Conservation (phyloP, 2,888 invertebrate species). For the Chorisops tibialis region DNA sequence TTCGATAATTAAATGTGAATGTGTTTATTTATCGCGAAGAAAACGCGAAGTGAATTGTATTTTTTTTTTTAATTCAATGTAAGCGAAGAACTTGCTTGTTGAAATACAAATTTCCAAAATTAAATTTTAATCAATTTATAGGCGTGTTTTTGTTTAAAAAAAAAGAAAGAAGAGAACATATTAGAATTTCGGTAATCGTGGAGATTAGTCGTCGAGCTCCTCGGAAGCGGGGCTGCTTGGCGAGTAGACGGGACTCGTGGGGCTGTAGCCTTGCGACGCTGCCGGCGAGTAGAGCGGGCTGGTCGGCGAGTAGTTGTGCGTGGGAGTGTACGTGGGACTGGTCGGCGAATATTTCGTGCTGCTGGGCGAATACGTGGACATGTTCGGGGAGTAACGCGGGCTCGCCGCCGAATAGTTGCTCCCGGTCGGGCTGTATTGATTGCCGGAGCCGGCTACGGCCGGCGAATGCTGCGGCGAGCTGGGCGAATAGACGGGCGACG, state of each 20-base stretch:
- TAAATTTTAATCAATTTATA: too few species aligned
- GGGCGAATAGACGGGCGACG: slow-evolving; percentile 78
- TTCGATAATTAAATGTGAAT: too few species aligned
- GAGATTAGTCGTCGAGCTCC: slow-evolving; percentile 39
- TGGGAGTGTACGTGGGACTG: slow-evolving; percentile 64
- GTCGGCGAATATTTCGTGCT: slow-evolving; percentile 81
- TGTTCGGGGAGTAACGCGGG: slow-evolving; percentile 59
- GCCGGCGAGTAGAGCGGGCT: slow-evolving; percentile 78
- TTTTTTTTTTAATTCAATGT: too few species aligned
- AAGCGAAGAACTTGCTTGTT: too few species aligned
- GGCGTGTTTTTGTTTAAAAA: too few species aligned
- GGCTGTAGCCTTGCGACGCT: slow-evolving; percentile 69
- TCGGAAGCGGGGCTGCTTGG: slow-evolving; percentile 58
- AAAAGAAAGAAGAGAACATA: too few species aligned
- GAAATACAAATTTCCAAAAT: too few species aligned
- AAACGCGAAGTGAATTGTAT: too few species aligned
- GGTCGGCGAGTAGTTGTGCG: slow-evolving; percentile 60
- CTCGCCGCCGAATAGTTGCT: slow-evolving; percentile 70
- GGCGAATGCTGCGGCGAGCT: slow-evolving; percentile 72
- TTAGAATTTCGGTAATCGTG: too few species aligned
- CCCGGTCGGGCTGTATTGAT: slow-evolving; percentile 64
- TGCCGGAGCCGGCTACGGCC: slow-evolving; percentile 52
- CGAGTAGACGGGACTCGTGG: slow-evolving; percentile 70
- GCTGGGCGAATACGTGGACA: slow-evolving; percentile 61
- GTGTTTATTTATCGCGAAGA: too few species aligned